Percentiles rank a stretch among this genome's conserved stretches.
Conservation (phyloP, 2,797 vertebrate species). For the Numenius phaeopus region DNA sequence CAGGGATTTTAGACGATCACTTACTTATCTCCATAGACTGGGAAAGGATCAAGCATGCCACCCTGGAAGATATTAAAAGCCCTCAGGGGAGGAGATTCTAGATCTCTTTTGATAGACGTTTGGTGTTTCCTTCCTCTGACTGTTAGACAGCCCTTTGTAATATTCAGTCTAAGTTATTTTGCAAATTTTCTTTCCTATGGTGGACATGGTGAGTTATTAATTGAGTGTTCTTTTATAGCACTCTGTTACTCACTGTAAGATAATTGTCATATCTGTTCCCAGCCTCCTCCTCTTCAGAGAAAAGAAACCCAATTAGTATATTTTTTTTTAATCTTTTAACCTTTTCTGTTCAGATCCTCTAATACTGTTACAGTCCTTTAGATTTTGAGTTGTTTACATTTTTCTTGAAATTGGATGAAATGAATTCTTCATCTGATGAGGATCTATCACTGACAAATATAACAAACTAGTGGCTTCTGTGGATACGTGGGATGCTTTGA, state of each 20-base stretch:
- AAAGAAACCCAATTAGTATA: not conserved
- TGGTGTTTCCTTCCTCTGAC: not conserved
- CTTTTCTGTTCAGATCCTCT: not conserved
- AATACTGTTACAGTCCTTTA: not conserved
- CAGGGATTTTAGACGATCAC: not conserved
- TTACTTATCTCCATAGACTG: constrained; percentile 7
- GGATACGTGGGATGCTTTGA: not conserved
- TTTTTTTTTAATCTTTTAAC: not conserved
- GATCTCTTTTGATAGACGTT: not conserved
- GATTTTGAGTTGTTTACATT: not conserved
- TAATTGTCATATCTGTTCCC: not conserved
- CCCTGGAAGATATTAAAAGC: constrained; percentile 46
- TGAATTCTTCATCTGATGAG: not conserved
- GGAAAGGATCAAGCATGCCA: constrained; percentile 34
- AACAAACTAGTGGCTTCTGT: not conserved
- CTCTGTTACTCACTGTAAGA: not conserved
- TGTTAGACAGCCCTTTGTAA: not conserved
- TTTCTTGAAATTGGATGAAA: not conserved
- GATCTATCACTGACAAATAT: not conserved
- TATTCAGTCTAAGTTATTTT: not conserved
- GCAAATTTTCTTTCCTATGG: not conserved
- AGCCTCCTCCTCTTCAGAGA: not conserved
- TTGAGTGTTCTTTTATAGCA: not conserved
- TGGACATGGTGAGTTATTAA: not conserved
- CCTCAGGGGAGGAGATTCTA: constrained; percentile 1